Percentiles rank a stretch among this genome's conserved stretches.
These are phyloP conservation scores for Troides oblongomaculatus DNA, from an alignment of 2,888 invertebrate genomes.

Conservation along the genomic window DNA sequence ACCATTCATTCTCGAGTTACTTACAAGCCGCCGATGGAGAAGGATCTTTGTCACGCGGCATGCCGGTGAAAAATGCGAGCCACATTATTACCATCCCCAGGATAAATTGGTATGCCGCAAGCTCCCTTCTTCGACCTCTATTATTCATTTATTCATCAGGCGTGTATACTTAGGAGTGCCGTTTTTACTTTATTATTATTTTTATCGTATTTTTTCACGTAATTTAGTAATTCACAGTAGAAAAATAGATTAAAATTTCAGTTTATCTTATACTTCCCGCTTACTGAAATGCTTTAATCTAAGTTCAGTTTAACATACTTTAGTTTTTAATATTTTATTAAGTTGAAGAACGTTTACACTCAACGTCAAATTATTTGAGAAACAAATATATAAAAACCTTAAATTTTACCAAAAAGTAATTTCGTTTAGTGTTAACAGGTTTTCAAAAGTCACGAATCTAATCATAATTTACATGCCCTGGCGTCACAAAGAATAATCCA, in stretches of 20 bases:
- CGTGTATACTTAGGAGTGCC: slow-evolving; percentile 53
- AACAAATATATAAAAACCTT: neutral
- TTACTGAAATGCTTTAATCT: too few relatives aligned
- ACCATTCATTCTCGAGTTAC: slow-evolving; percentile 41
- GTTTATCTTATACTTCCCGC: neutral
- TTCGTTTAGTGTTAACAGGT: slow-evolving; percentile 12
- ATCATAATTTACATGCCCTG: slow-evolving; percentile 20
- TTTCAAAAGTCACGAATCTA: slow-evolving; percentile 20
- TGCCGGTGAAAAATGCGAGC: slow-evolving; percentile 68
- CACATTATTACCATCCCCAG: slow-evolving; percentile 69
- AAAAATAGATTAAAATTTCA: slow-evolving; percentile 6
- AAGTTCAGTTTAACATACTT: too few relatives aligned
- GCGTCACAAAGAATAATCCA: slow-evolving; percentile 18
- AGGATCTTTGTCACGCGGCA: slow-evolving; percentile 54
- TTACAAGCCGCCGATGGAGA: slow-evolving; percentile 49
- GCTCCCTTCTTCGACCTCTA: slow-evolving; percentile 64
- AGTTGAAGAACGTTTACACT: too few relatives aligned
- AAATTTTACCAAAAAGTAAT: neutral
- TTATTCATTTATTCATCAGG: slow-evolving; percentile 77
- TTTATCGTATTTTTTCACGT: slow-evolving; percentile 46
- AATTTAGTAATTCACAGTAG: slow-evolving; percentile 38
- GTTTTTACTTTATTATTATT: slow-evolving; percentile 40
- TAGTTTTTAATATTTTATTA: too few relatives aligned
- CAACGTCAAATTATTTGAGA: neutral
- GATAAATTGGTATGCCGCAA: slow-evolving; percentile 73